phyloP scores from a whole-genome alignment of 1,140 invertebrate genomes.

The Penaeus chinensis region DNA sequence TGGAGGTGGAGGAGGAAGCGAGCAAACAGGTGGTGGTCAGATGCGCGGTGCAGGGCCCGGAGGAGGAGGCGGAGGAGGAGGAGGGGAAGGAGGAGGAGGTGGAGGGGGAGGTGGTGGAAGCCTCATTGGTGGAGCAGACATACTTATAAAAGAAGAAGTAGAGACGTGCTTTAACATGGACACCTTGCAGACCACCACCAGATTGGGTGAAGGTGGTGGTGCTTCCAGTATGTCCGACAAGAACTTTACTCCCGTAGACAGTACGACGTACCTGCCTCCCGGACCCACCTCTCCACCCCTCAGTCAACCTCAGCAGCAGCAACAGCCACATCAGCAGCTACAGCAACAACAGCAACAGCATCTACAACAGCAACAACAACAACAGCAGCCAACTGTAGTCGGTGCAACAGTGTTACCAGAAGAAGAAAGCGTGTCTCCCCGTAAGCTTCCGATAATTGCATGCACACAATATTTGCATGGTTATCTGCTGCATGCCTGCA shows the following conservation, averaged over 20 bases:
- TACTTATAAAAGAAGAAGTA: slow-evolving; percentile 51
- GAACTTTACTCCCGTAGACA: slow-evolving; percentile 51
- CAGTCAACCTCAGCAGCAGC: slow-evolving; percentile 49
- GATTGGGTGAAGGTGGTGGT: slow-evolving; percentile 34
- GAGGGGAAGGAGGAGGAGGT: slow-evolving; percentile 47
- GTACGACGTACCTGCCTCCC: slow-evolving; percentile 54
- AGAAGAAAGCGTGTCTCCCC: slow-evolving; percentile 46
- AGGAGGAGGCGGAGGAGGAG: slow-evolving; percentile 56
- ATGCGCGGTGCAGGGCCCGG: slow-evolving; percentile 14
- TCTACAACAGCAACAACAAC: slow-evolving; percentile 62
- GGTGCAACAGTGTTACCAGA: slow-evolving; percentile 55
- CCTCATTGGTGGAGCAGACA: slow-evolving; percentile 35
- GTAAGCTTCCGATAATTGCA: slow-evolving; percentile 34
- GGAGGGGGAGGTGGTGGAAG: slow-evolving; percentile 46
- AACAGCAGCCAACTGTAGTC: slow-evolving; percentile 34
- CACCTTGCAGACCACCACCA: slow-evolving; percentile 50
- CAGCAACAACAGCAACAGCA: slow-evolving; percentile 48
- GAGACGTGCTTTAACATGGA: slow-evolving; percentile 52
- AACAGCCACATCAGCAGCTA: slow-evolving; percentile 52
- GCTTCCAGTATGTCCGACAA: slow-evolving; percentile 43
- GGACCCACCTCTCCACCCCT: slow-evolving; percentile 55
- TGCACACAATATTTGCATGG: slow-evolving; percentile 15
- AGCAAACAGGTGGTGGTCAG: slow-evolving; percentile 17
- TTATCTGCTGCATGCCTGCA: not conserved
- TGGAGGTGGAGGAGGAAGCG: slow-evolving; percentile 31